phyloP scores from a whole-genome alignment of 2,113 vertebrate species.

The Felis catus region F.catus_Fca126_mat1.0 CM031420.1:20732001-20732500 shows the following conservation, averaged over 20 bases:
- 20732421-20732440: neutral
- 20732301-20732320: neutral
- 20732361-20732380: neutral
- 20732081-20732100: neutral
- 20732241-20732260: neutral
- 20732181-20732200: neutral
- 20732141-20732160: neutral
- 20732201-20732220: neutral
- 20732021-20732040: neutral
- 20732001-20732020: neutral
- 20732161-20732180: neutral
- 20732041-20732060: neutral
- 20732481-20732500: accelerated
- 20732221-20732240: neutral
- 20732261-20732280: neutral
- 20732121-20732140: neutral
- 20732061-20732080: neutral
- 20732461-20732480: neutral
- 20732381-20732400: neutral
- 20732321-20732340: neutral
- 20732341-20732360: neutral
- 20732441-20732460: neutral
- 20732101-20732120: neutral
- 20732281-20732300: neutral
- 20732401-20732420: neutral